A percentile compares a stretch with the other conserved stretches of the same genome.
Conservation (phyloP, 2,113 vertebrate species). For the Rhipidura dahli region DNA sequence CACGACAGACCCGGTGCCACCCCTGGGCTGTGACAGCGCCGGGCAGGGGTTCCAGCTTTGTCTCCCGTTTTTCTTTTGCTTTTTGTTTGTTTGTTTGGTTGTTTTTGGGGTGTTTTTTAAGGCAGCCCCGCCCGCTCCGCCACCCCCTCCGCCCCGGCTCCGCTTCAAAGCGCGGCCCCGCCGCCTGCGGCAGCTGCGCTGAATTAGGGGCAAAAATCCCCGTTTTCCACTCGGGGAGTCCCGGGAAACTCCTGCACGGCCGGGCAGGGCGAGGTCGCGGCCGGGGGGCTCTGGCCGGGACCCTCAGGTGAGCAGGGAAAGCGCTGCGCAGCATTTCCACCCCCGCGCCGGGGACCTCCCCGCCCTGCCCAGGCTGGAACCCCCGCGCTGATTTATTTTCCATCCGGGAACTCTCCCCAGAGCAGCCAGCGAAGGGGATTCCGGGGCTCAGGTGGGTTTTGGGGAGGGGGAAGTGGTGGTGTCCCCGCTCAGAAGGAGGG, state of each 20-base stretch:
- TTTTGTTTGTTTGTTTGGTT: neutral
- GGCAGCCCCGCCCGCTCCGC: neutral
- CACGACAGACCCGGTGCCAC: neutral
- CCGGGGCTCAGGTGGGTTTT: neutral
- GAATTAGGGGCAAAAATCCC: neutral
- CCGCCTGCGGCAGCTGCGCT: neutral
- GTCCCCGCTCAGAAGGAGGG: neutral
- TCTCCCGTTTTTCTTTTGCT: neutral
- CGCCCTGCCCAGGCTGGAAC: neutral
- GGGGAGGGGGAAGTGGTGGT: neutral
- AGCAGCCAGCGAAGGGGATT: neutral
- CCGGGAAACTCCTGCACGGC: neutral
- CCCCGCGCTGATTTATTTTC: neutral
- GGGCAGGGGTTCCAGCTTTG: too few species aligned
- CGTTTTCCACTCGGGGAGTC: neutral
- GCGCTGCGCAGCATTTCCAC: accelerated
- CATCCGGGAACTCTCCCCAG: neutral
- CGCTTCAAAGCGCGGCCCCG: neutral
- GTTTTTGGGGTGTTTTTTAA: neutral
- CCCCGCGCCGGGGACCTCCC: too few species aligned
- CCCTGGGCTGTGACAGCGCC: neutral
- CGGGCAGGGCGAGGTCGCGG: neutral
- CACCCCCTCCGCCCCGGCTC: neutral
- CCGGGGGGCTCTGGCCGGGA: neutral
- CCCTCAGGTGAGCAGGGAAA: neutral